Base-by-base conservation (phyloP, 2,888 invertebrate genomes). In the Agrochola litura region DNA sequence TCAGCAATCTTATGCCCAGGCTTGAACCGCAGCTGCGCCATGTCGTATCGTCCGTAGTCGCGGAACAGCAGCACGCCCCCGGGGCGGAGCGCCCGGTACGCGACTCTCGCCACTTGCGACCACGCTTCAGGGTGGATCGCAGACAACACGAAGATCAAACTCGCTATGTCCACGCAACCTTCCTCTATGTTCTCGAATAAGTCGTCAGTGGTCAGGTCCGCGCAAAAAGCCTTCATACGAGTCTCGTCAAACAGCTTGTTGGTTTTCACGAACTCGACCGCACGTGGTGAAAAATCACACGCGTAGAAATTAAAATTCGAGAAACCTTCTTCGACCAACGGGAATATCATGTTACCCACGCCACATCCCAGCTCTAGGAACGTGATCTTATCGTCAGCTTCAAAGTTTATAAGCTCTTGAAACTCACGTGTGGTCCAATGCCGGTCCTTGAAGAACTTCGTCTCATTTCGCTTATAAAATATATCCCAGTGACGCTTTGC, bases 381-480 rank as follows among this genome's bases (percentile, higher is more conserved):
- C 19, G 95, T 93, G 90, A 98, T 97, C 73, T 97, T 97, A 76
- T 97, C 95, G 5, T 94, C 95, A 92, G 97, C 87, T 93, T 95
- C 92, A 75, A 95, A 96, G 76, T 96, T 95, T 77, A 98, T 95
- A 25, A 99, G 96, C 92, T 99, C 99, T 88, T 98, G 96, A 96
- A 99, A 99, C 96, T 99, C 99, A 91, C 99, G 97, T 81, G 98
- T 98, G 1, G 99, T 99, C 99, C 99, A 99, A 92, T 99, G 99
- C 25, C 99, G 97, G 94, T 99, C 99, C 94, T 98, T 98, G 92
- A 99, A 99, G 94, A 99, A 99, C 89, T 98, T 97, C 0, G 98
- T 98, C 89, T 98, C 98, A 92, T 99, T 99, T 79, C 99, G 97
- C 94, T 99, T 99, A 93, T 99, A 99, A 94, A 99, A 99, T 73